Evolutionary conservation across 2,888 invertebrate species (phyloP).

Genomic region (Therioaphis trifolii): DNA sequence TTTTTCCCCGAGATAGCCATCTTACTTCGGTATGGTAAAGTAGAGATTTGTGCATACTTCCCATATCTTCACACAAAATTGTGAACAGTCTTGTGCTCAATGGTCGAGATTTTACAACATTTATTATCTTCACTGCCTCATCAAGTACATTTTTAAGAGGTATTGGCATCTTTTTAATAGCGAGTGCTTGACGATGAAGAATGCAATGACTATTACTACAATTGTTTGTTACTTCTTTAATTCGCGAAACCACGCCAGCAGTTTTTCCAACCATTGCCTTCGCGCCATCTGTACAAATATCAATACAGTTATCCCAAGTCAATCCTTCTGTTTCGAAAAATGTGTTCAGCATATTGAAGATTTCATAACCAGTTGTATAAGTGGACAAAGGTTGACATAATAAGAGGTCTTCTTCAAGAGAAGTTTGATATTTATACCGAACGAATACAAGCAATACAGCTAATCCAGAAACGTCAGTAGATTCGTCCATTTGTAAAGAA

Average conservation of each 20-base stretch:
- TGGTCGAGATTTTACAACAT: slow-evolving; percentile 65
- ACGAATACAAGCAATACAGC: slow-evolving; percentile 27
- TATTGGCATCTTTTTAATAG: slow-evolving; percentile 53
- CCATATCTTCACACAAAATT: slow-evolving; percentile 64
- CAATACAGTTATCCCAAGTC: too few relatives aligned
- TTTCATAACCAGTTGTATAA: slow-evolving; percentile 17
- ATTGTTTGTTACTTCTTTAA: slow-evolving; percentile 22
- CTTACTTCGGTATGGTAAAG: slow-evolving; percentile 64
- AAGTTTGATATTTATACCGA: slow-evolving; percentile 22
- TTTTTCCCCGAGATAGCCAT: slow-evolving; percentile 64
- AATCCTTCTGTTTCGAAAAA: neutral
- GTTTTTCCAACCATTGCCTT: slow-evolving; percentile 34
- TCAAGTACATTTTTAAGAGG: slow-evolving; percentile 49
- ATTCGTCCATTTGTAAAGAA: slow-evolving; percentile 33
- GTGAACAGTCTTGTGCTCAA: slow-evolving; percentile 64
- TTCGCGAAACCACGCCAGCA: slow-evolving; percentile 31
- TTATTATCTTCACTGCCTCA: slow-evolving; percentile 63
- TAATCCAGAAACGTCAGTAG: slow-evolving; percentile 33
- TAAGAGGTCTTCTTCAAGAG: slow-evolving; percentile 26
- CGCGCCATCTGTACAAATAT: slow-evolving; percentile 28
- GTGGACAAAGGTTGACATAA: slow-evolving; percentile 8
- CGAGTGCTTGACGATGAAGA: slow-evolving; percentile 45
- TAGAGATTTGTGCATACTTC: slow-evolving; percentile 54
- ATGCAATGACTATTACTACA: slow-evolving; percentile 48
- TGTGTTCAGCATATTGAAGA: too few relatives aligned